Evolutionary conservation across 2,888 invertebrate species (phyloP).

Genomic region (Mesorhabditis belari): DNA sequence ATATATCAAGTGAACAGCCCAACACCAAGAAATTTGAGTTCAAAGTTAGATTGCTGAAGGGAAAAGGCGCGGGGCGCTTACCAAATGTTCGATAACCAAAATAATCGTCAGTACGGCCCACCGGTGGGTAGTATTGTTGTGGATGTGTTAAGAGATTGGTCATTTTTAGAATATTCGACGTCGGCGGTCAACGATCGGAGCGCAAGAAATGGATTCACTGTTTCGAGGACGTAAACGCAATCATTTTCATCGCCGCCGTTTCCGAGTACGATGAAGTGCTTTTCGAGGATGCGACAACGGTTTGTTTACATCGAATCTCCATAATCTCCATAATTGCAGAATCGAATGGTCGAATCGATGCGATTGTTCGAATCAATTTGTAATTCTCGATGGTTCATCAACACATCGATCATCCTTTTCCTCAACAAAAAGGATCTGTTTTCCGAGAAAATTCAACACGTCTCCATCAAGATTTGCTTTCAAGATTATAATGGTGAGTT

Average conservation of each 20-base stretch:
- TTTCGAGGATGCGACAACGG: constrained; percentile 99
- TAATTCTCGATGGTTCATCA: constrained; percentile 50
- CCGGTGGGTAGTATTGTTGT: too few relatives aligned
- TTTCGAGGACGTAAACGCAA: too few relatives aligned
- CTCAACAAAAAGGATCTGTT: constrained; percentile 51
- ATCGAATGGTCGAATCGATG: constrained; percentile 51
- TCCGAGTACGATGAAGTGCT: constrained; percentile 71
- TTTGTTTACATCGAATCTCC: constrained; percentile 59
- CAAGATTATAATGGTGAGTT: constrained; percentile 43
- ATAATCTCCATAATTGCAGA: constrained; percentile 20
- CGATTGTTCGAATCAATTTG: constrained; percentile 51
- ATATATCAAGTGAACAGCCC: too few relatives aligned
- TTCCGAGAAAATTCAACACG: constrained; percentile 40
- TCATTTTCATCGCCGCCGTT: constrained; percentile 99
- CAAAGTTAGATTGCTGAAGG: too few relatives aligned
- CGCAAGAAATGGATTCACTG: too few relatives aligned
- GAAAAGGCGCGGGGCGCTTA: too few relatives aligned
- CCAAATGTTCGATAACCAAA: too few relatives aligned
- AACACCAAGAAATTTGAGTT: too few relatives aligned
- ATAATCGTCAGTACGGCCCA: background rate
- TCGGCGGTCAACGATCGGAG: constrained; percentile 43
- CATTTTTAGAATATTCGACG: constrained; percentile 45
- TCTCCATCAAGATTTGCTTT: constrained; percentile 36
- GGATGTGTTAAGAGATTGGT: too few relatives aligned
- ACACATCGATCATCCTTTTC: constrained; percentile 49